Evolutionary conservation across 2,888 invertebrate species (phyloP).

Genomic region (Drosophila mulleri): DNA sequence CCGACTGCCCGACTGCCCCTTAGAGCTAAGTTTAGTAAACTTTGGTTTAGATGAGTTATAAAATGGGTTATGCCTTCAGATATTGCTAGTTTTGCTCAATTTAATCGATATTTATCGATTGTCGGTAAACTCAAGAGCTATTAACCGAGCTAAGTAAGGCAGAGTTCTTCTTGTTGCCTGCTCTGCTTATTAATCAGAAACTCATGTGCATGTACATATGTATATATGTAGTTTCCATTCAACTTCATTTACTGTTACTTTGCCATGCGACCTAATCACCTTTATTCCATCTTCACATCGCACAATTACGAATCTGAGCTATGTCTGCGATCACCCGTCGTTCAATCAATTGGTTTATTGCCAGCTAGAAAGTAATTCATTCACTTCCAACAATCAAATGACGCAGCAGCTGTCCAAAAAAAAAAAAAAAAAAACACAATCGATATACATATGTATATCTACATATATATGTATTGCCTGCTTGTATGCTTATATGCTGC

Average conservation of each 20-base stretch:
- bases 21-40: background rate
- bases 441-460: background rate
- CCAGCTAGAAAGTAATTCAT: constrained; percentile 47
- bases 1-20: background rate
- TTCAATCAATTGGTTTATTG: constrained; percentile 31
- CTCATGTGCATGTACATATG: background rate
- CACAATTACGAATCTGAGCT: constrained; percentile 7
- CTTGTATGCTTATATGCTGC: background rate
- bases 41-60: too few species aligned
- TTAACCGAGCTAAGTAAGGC: background rate
- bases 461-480: background rate
- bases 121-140: background rate
- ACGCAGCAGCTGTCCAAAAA: constrained; percentile 29
- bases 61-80: too few species aligned
- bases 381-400: constrained; percentile 20
- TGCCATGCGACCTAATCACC: background rate
- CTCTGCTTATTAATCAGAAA: background rate
- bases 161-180: background rate
- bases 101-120: background rate
- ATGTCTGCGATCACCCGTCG: constrained; percentile 4
- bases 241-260: constrained; percentile 1
- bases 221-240: background rate
- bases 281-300: background rate
- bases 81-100: background rate
- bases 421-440: constrained; percentile 1